Base-by-base conservation (phyloP, 1,140 invertebrate genomes). In the Heliconius hermathena region DNA sequence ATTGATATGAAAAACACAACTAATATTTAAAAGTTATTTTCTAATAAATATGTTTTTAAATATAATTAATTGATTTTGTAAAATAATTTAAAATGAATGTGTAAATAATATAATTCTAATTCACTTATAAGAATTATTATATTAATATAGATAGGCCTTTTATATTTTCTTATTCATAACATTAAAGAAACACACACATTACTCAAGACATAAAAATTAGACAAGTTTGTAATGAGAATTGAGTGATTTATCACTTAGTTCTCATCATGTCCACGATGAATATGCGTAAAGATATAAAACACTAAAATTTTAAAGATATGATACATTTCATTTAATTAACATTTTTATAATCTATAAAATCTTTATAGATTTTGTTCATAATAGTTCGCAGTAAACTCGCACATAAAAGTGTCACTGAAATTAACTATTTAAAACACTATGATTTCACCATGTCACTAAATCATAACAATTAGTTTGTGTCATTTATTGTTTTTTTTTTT, bases 391-490 rank as follows among this genome's bases (percentile, higher is more conserved):
- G 26, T 66, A 18, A 16, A 66, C 9, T 66, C 4, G 60, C 60
- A 66, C 60, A 16, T 66, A 66, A 66, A 16, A 66, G 60, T 66
- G 60, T 66, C 60, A 66, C 60, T 66, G 16, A 66, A 66, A 13
- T 66, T 66, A 26, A 29, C 26, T 66, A 66, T 29, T 66, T 5
- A 5, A 29, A 66, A 29, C 60, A 66, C 60, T 29, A 66, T 13
- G 0, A 26, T 3, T 11, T 26, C 60, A 29, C 60, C 9, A 33
- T 36, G 52, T 71, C 73, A 79, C 77, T 79, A 75, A 71, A 46
- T 46, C 6, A 41, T 79, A 79, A 73, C 78, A 79, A 74, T 76
- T 13, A 66, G 60, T 66, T 66, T 66, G 60, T 16, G 60, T 66
- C 22, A 26, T 26, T 74, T 72, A 75, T 74, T 71, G 33, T 38